phyloP scores from a whole-genome alignment of 2,113 vertebrate genomes.

The Saccopteryx bilineata region DNA sequence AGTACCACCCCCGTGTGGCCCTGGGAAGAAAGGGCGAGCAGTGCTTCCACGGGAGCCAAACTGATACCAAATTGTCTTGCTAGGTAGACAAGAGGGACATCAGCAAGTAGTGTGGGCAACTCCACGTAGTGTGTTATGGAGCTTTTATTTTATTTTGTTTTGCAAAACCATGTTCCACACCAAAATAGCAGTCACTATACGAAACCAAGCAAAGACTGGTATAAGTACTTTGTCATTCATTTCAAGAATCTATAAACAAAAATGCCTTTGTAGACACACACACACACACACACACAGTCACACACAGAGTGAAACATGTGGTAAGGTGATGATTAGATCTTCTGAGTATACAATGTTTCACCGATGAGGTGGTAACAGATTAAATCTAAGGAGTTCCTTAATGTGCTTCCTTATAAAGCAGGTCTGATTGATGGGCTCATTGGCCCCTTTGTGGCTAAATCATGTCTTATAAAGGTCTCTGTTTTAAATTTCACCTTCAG shows the following conservation, averaged over 20 bases:
- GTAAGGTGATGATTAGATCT: background rate
- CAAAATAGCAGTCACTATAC: background rate
- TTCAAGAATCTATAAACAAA: background rate
- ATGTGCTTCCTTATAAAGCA: background rate
- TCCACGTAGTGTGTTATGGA: background rate
- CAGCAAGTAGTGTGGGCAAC: too few relatives aligned
- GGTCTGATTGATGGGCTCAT: background rate
- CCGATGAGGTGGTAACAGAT: background rate
- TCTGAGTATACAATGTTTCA: background rate
- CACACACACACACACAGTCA: background rate
- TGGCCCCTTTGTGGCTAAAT: background rate
- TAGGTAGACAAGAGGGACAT: background rate
- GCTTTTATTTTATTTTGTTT: background rate
- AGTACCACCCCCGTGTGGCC: background rate
- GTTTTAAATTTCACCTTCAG: background rate
- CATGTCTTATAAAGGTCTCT: background rate
- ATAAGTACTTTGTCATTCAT: background rate
- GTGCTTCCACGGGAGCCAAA: background rate
- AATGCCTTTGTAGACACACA: background rate
- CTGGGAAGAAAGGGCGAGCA: background rate
- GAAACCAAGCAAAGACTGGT: background rate
- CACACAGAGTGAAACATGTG: background rate
- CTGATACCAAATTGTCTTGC: background rate
- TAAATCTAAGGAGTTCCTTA: background rate
- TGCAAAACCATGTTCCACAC: constrained; percentile 33